phyloP scores from a whole-genome alignment of 2,113 vertebrate species.

The Pantherophis guttatus region DNA sequence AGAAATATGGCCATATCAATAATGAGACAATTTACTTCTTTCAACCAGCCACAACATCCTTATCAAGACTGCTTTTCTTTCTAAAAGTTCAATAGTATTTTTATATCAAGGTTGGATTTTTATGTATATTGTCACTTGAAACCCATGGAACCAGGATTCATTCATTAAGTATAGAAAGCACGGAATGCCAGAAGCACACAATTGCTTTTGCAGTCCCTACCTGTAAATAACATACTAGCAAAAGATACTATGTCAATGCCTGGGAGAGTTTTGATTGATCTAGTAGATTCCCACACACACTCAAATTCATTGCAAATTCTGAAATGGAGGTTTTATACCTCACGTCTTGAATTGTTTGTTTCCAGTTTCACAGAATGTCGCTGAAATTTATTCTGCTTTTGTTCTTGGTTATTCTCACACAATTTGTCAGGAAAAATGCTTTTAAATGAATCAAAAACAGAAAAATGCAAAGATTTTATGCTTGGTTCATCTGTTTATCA shows the following conservation, averaged over 20 bases:
- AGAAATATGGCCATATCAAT: not conserved
- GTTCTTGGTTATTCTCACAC: not conserved
- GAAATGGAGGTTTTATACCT: not conserved
- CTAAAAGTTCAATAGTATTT: not conserved
- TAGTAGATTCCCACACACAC: not conserved
- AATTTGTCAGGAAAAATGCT: not conserved
- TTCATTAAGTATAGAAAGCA: slow-evolving; percentile 14
- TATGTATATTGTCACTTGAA: slow-evolving; percentile 22
- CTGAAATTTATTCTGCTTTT: not conserved
- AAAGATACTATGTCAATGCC: not conserved
- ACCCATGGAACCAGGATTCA: not conserved
- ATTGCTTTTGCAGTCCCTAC: not conserved
- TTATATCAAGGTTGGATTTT: not conserved
- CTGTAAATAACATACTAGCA: not conserved
- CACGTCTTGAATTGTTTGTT: not conserved
- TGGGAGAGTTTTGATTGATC: not conserved
- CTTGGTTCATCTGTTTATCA: not conserved
- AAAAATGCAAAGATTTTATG: not conserved
- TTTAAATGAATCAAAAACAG: not conserved
- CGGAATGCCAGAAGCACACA: slow-evolving; percentile 4
- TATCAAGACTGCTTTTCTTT: not conserved
- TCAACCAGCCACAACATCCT: not conserved
- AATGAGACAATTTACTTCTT: not conserved
- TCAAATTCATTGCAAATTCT: not conserved
- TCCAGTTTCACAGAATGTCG: not conserved